Percentiles rank a stretch among this genome's conserved stretches.
Conservation (phyloP, 2,797 vertebrate genomes). For the Graptemys geographica region DNA sequence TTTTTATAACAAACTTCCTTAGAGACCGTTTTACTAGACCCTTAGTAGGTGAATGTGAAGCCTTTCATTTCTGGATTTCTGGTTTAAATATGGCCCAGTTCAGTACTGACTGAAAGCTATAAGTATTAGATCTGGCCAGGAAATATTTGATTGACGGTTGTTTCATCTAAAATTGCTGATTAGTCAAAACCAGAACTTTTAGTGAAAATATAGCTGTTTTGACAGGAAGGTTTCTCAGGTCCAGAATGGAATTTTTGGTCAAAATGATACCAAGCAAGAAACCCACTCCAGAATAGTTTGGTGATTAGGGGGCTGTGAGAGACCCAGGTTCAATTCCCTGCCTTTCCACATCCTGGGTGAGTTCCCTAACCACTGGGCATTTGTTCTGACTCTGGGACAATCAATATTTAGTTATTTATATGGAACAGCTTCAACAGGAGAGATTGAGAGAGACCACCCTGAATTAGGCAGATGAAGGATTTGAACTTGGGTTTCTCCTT, state of each 20-base stretch:
- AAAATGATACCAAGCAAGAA: not conserved
- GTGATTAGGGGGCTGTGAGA: not conserved
- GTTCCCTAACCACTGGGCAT: not conserved
- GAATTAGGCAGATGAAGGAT: not conserved
- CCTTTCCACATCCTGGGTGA: not conserved
- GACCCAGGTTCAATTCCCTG: not conserved
- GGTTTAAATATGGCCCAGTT: not conserved
- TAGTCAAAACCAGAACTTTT: not conserved
- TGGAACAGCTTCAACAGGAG: not conserved
- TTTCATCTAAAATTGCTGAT: not conserved
- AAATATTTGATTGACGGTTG: not conserved
- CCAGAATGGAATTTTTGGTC: not conserved
- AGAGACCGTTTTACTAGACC: not conserved
- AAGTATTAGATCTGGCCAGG: not conserved
- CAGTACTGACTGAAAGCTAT: not conserved
- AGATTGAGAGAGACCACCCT: not conserved
- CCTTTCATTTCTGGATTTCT: not conserved
- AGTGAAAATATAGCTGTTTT: not conserved
- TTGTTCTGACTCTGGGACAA: not conserved
- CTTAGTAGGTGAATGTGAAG: not conserved
- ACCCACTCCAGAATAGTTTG: not conserved
- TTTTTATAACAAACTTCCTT: not conserved
- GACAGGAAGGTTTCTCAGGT: not conserved
- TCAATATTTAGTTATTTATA: not conserved
- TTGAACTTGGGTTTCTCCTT: not conserved